These are phyloP conservation scores for Incurvaria masculella DNA, from an alignment of 2,888 invertebrate species.

Conservation along the genomic window DNA sequence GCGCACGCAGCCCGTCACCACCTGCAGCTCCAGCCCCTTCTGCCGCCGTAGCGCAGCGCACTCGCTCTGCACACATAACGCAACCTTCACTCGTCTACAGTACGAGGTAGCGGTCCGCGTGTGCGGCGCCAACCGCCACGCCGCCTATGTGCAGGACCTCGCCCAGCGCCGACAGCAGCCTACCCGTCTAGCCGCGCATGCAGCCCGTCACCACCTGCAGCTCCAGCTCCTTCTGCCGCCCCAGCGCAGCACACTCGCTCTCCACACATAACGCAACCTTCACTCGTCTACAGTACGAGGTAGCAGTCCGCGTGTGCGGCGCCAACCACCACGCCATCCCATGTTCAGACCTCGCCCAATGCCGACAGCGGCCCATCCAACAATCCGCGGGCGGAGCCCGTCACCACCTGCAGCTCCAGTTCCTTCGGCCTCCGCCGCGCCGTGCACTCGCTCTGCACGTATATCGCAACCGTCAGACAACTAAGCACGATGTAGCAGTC, in stretches of 20 bases:
- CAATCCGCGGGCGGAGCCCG: slow-evolving; percentile 91
- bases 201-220: slow-evolving; percentile 92
- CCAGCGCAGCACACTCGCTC: slow-evolving; percentile 82
- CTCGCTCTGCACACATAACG: slow-evolving; percentile 62
- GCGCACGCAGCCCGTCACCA: slow-evolving; percentile 89
- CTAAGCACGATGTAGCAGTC: slow-evolving; percentile 63
- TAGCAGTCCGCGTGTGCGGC: slow-evolving; percentile 85
- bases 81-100: no score
- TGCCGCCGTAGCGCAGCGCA: slow-evolving; percentile 87
- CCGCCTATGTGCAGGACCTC: slow-evolving; percentile 92
- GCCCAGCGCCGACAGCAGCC: slow-evolving; percentile 59
- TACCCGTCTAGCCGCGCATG: slow-evolving; percentile 93
- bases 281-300: slow-evolving; percentile 56
- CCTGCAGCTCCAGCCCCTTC: slow-evolving; percentile 94
- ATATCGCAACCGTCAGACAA: no score
- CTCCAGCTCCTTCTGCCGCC: slow-evolving; percentile 94
- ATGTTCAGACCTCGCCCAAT: slow-evolving; percentile 85
- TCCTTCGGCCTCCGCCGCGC: slow-evolving; percentile 91
- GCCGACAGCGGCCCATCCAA: slow-evolving; percentile 65
- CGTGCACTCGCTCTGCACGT: slow-evolving; percentile 81
- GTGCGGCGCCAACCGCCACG: slow-evolving; percentile 81
- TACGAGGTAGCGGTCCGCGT: slow-evolving; percentile 87
- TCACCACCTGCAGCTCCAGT: slow-evolving; percentile 91
- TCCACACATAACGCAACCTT: slow-evolving; percentile 29
- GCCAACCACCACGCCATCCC: slow-evolving; percentile 89